phyloP scores from a whole-genome alignment of 2,113 vertebrate species.

The Brachirus orientalis region DNA sequence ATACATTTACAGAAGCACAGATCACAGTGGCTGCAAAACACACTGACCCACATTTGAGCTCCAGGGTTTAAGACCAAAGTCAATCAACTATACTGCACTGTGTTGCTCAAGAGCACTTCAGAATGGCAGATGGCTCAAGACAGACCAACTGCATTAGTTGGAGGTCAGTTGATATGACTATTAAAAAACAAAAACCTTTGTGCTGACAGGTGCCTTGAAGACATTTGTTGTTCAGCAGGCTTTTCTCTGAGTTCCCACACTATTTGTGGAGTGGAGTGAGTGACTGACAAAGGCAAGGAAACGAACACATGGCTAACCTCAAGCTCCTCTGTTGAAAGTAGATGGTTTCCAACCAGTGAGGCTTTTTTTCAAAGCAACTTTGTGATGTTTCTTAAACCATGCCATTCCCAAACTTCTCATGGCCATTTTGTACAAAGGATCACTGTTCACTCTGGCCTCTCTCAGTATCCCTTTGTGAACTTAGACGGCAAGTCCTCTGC shows the following conservation, averaged over 20 bases:
- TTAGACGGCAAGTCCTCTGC: slow-evolving; percentile 73
- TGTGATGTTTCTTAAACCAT: slow-evolving; percentile 78
- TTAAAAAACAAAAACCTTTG: neutral
- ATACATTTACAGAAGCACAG: neutral
- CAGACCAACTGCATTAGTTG: neutral
- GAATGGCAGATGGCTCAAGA: neutral
- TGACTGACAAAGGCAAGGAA: slow-evolving; percentile 38
- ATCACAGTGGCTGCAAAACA: neutral
- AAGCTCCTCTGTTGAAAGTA: slow-evolving; percentile 40
- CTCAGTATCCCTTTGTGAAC: slow-evolving; percentile 82
- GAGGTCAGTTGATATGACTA: neutral
- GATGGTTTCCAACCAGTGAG: slow-evolving; percentile 46
- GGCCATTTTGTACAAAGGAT: slow-evolving; percentile 79
- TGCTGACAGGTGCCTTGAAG: neutral
- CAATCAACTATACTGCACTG: neutral
- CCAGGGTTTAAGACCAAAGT: neutral
- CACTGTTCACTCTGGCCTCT: slow-evolving; percentile 78
- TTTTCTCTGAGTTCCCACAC: slow-evolving; percentile 14
- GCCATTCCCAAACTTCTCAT: slow-evolving; percentile 77
- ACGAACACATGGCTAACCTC: slow-evolving; percentile 32
- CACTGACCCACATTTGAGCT: neutral
- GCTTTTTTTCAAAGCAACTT: slow-evolving; percentile 71
- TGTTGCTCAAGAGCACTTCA: slow-evolving; percentile 5
- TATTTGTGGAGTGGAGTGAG: slow-evolving; percentile 6
- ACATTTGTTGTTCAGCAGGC: neutral